Evolutionary conservation across 2,888 invertebrate species (phyloP).

Genomic region (Drosophila koepferae): DNA sequence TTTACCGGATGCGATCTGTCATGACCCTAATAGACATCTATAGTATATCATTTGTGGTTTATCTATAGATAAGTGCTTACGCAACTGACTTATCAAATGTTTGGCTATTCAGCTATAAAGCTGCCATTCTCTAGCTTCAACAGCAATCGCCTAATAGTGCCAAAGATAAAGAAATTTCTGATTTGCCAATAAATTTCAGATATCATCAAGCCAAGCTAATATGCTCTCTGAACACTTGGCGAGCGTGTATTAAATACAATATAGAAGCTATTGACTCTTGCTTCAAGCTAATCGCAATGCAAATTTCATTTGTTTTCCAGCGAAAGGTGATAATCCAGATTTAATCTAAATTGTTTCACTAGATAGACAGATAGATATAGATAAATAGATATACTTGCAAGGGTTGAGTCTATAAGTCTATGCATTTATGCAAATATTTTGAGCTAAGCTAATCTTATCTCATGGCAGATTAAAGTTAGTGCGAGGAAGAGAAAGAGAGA

Average conservation of each 20-base stretch:
- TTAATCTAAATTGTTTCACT: conserved; percentile 3
- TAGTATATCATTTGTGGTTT: background rate
- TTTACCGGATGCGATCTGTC: background rate
- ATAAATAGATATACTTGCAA: background rate
- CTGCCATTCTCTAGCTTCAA: background rate
- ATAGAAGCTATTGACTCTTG: background rate
- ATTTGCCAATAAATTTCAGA: background rate
- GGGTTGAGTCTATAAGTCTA: background rate
- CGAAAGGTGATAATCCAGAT: conserved; percentile 7
- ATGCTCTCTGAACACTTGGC: background rate
- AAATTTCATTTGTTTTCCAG: background rate
- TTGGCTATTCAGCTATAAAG: background rate
- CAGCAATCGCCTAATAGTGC: background rate
- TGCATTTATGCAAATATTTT: conserved; percentile 5
- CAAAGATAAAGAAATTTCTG: background rate
- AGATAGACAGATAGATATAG: background rate
- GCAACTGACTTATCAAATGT: background rate
- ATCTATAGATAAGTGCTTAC: conserved; percentile 2
- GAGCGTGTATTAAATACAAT: background rate
- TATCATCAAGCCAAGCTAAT: background rate
- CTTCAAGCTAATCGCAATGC: conserved; percentile 1
- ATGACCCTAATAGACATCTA: background rate
- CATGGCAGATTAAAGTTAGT: background rate
- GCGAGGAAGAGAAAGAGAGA: background rate
- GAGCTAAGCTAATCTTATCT: conserved; percentile 1